Evolutionary conservation across 53 echinoderm and acorn worm species (phyloP), one percentile per base, ranked within the genome.

Genomic region (Pentamera pediparva): DNA sequence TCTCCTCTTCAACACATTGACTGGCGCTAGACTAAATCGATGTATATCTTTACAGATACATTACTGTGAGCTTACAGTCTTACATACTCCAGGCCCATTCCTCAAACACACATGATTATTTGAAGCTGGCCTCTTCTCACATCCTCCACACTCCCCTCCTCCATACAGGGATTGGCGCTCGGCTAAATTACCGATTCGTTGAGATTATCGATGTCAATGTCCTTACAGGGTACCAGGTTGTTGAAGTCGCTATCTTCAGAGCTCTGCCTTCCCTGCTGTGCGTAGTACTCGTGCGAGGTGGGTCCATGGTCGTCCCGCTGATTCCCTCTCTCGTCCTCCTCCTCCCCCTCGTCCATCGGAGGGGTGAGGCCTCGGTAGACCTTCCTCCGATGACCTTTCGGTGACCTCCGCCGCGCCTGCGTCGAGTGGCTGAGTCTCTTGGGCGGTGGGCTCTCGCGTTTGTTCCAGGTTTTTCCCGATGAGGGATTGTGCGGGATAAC

Each of bases 121-220:
- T n/a, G n/a, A n/a, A n/a, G n/a, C n/a, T n/a, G n/a, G n/a, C n/a
- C n/a, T n/a, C n/a, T n/a, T n/a, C n/a, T n/a, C n/a, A n/a, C n/a
- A n/a, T n/a, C n/a, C n/a, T n/a, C n/a, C n/a, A n/a, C n/a, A n/a
- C n/a, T n/a, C n/a, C n/a, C n/a, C n/a, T n/a, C n/a, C n/a, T n/a
- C n/a, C n/a, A n/a, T n/a, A n/a, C n/a, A n/a, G n/a, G n/a, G n/a
- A n/a, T n/a, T n/a, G n/a, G n/a, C n/a, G n/a, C n/a, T n/a, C n/a
- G n/a, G n/a, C n/a, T 83, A 92, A 85, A 92, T 87, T 22, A 92
- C 87, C 17, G 92, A 92, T 75, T 92, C 92, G 75, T 87, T 92
- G 30, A 92, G 78, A 52, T 70, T 77, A 73, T 78, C 71, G 47
- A 84, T 69, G 43, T 84, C 84, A 48, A 84, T 77, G 30, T 84